A percentile compares a stretch with the other conserved stretches of the same genome.
phyloP scores from a whole-genome alignment of 2,797 vertebrate species.

The Kryptopterus vitreolus region DNA sequence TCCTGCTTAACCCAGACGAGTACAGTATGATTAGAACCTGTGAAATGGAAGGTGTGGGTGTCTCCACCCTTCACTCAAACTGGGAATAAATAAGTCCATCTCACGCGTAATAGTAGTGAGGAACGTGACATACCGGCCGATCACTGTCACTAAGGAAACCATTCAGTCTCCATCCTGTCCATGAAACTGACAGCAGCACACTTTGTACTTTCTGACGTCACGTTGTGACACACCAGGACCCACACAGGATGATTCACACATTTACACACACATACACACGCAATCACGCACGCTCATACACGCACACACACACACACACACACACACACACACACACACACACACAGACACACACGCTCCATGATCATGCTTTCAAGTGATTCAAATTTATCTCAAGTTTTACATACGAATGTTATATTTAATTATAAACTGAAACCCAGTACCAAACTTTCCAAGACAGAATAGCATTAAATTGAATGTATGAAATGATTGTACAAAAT shows the following conservation, averaged over 20 bases:
- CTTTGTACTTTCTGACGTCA: constrained; percentile 35
- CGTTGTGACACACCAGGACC: neutral
- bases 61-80: neutral
- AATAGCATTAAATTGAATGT: neutral
- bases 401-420: neutral
- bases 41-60: neutral
- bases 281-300: neutral
- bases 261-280: neutral
- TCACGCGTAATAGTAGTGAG: neutral
- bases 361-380: neutral
- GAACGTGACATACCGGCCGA: constrained; percentile 5
- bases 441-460: neutral
- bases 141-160: constrained; percentile 39
- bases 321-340: neutral
- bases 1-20: neutral
- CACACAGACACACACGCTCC: neutral
- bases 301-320: neutral
- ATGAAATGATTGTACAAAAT: neutral
- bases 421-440: too few relatives aligned
- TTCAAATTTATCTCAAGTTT: neutral
- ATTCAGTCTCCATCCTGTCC: constrained; percentile 22
- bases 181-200: constrained; percentile 23
- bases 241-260: constrained; percentile 7
- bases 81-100: constrained; percentile 17
- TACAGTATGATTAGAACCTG: neutral